Conservation (phyloP, 1,140 invertebrate species). For the Drosophila yakuba region DNA sequence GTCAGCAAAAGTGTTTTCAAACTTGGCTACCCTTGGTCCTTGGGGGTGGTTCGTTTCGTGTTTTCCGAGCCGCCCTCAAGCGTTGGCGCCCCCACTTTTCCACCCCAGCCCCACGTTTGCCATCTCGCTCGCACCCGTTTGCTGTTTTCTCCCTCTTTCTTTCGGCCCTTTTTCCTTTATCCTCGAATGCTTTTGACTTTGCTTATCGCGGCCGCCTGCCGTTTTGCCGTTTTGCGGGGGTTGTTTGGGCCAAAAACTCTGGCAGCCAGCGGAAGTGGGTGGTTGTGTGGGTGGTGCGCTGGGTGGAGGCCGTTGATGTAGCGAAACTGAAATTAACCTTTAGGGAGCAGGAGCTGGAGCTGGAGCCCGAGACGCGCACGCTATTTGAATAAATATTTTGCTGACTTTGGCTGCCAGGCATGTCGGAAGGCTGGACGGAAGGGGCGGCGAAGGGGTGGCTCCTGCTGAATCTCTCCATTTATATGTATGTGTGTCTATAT, state of each 20-base stretch:
- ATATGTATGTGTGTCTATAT: conserved; percentile 31
- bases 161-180: conserved; percentile 48
- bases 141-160: conserved; percentile 9
- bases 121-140: conserved; percentile 1
- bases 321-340: conserved; percentile 81
- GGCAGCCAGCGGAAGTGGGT: conserved; percentile 48
- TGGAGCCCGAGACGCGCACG: conserved; percentile 39
- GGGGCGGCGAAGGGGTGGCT: conserved; percentile 17
- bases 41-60: conserved; percentile 56
- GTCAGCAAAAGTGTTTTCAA: conserved; percentile 81
- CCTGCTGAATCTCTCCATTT: not conserved
- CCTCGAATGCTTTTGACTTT: conserved; percentile 79
- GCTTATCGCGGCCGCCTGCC: conserved; percentile 69
- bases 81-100: conserved; percentile 37
- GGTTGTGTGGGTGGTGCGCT: conserved; percentile 20
- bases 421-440: conserved; percentile 19
- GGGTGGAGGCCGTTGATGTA: conserved; percentile 40
- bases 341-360: conserved; percentile 39
- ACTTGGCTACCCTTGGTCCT: conserved; percentile 51
- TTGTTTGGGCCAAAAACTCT: conserved; percentile 37
- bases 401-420: conserved; percentile 70
- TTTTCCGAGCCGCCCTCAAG: conserved; percentile 30
- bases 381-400: conserved; percentile 83
- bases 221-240: conserved; percentile 54
- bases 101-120: conserved; percentile 8